These are phyloP conservation scores for Bombus cullumanus DNA, from an alignment of 1,140 invertebrate genomes.

Conservation along the genomic window DNA sequence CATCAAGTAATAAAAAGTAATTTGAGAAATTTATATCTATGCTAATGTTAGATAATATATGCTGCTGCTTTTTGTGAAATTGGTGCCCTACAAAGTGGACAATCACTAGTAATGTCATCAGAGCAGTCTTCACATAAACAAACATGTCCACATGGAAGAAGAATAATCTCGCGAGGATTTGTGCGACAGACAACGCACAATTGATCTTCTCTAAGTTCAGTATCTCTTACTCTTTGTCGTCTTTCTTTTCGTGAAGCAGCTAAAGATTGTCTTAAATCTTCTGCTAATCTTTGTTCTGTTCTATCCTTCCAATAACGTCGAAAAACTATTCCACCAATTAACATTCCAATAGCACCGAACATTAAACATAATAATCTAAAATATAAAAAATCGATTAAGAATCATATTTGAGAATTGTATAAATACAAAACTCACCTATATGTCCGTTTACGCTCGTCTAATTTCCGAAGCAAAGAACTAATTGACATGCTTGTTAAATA, in stretches of 20 bases:
- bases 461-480: conserved; percentile 86
- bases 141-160: conserved; percentile 92
- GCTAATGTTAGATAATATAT: conserved; percentile 83
- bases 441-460: conserved; percentile 86
- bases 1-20: not conserved
- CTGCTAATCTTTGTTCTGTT: conserved; percentile 83
- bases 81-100: conserved; percentile 88
- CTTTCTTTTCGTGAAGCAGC: conserved; percentile 86
- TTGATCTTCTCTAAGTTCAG: conserved; percentile 86
- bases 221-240: conserved; percentile 85
- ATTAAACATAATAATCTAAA: conserved; percentile 85
- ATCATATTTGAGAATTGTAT: not conserved
- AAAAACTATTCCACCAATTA: conserved; percentile 86
- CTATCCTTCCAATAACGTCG: conserved; percentile 85
- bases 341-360: conserved; percentile 86
- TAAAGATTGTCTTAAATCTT: conserved; percentile 84
- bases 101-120: conserved; percentile 85
- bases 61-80: conserved; percentile 87
- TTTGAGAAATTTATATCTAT: conserved; percentile 6
- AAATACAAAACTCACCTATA: conserved; percentile 80
- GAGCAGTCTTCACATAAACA: conserved; percentile 93
- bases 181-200: conserved; percentile 90
- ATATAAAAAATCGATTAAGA: not conserved
- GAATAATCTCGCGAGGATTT: conserved; percentile 91
- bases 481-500: conserved; percentile 89